Evolutionary conservation across 2,888 invertebrate genomes (phyloP).

Genomic region (Tolmerus cingulatus): DNA sequence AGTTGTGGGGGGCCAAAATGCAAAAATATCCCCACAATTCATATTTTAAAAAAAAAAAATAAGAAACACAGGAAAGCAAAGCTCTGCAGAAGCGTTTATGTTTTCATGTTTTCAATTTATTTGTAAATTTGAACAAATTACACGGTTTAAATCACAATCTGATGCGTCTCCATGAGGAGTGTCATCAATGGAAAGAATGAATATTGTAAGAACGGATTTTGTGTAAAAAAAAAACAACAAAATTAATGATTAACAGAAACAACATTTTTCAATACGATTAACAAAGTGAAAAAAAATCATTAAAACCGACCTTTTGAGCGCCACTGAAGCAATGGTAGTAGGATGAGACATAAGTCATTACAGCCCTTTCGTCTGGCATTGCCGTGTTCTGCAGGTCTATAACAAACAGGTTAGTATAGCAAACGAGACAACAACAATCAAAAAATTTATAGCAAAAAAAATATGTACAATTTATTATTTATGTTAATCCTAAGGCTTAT

Average conservation of each 20-base stretch:
- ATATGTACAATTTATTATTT: neutral
- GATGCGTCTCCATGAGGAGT: neutral
- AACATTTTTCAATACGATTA: slow-evolving; percentile 23
- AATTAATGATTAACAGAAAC: neutral
- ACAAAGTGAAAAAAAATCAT: neutral
- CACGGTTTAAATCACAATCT: neutral
- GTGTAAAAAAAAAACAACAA: slow-evolving; percentile 15
- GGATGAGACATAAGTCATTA: slow-evolving; percentile 99
- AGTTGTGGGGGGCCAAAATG: neutral
- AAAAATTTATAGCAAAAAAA: neutral
- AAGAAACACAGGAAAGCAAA: neutral
- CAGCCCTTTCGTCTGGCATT: slow-evolving; percentile 99
- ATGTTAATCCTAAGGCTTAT: neutral
- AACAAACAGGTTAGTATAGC: slow-evolving; percentile 54
- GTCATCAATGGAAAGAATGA: neutral
- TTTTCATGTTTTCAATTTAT: neutral
- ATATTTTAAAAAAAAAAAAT: neutral
- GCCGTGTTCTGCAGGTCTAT: slow-evolving; percentile 82
- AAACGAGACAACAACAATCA: slow-evolving; percentile 42
- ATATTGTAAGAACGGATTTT: neutral
- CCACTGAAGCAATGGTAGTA: slow-evolving; percentile 99
- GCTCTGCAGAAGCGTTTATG: slow-evolving; percentile 15
- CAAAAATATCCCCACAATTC: slow-evolving; percentile 1
- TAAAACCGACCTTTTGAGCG: slow-evolving; percentile 92
- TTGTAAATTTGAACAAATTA: neutral